A percentile compares a stretch with the other conserved stretches of the same genome.
Evolutionary conservation across 1,140 invertebrate genomes (phyloP).

Genomic region (Mya arenaria): DNA sequence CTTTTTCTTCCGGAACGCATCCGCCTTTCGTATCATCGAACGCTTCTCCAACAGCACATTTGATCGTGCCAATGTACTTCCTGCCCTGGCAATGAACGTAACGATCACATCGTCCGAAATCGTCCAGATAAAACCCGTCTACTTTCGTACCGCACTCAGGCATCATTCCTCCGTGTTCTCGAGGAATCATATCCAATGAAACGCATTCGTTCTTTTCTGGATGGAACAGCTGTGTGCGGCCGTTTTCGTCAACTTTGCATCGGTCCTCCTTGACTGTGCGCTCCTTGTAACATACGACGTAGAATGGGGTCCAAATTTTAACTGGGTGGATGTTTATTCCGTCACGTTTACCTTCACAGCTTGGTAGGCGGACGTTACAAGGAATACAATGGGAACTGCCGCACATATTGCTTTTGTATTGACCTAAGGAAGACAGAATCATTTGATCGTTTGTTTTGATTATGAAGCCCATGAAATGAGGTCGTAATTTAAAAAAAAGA

Average conservation of each 20-base stretch:
- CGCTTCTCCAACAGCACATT: constrained; percentile 14
- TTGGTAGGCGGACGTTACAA: constrained; percentile 44
- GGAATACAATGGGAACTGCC: constrained; percentile 43
- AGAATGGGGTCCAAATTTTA: constrained; percentile 55
- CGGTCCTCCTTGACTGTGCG: constrained; percentile 34
- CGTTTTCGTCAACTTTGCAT: constrained; percentile 26
- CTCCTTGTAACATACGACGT: constrained; percentile 54
- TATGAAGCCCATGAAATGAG: background rate
- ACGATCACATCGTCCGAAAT: constrained; percentile 39
- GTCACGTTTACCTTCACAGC: constrained; percentile 54
- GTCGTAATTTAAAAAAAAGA: background rate
- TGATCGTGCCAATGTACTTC: constrained; percentile 21
- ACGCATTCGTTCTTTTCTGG: constrained; percentile 41
- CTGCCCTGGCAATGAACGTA: constrained; percentile 47
- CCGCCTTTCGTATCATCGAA: constrained; percentile 23
- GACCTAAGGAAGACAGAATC: constrained; percentile 1
- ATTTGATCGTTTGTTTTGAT: background rate
- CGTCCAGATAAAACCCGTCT: constrained; percentile 54
- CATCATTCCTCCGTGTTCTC: constrained; percentile 51
- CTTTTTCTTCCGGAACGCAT: constrained; percentile 19
- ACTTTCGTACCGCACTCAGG: constrained; percentile 35
- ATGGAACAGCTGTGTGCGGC: constrained; percentile 35
- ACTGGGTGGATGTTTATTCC: constrained; percentile 40
- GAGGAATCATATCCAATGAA: constrained; percentile 47
- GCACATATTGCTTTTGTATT: constrained; percentile 40